These are phyloP conservation scores for Pseudomyrmex pallidus DNA, from an alignment of 1,140 invertebrate species.

Conservation along the genomic window DNA sequence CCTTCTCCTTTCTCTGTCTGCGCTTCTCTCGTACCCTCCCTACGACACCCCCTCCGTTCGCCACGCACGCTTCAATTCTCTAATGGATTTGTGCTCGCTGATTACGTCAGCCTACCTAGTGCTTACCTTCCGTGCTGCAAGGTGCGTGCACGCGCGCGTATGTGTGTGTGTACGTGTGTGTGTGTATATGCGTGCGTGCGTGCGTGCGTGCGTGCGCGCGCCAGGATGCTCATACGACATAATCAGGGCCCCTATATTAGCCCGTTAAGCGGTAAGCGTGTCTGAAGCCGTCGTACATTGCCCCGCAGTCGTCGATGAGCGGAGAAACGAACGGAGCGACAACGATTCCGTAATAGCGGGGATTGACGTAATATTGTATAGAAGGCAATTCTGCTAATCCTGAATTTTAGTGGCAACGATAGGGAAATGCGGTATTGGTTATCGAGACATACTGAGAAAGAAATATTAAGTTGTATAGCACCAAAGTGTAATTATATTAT, in stretches of 20 bases:
- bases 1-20: constrained; percentile 9
- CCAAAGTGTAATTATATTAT: not conserved
- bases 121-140: constrained; percentile 37
- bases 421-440: not conserved
- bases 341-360: constrained; percentile 24
- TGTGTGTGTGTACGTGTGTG: constrained; percentile 6
- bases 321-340: constrained; percentile 22
- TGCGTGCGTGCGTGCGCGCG: constrained; percentile 10
- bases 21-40: constrained; percentile 18
- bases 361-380: constrained; percentile 20
- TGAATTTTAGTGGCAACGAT: not conserved
- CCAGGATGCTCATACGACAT: constrained; percentile 64
- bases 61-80: constrained; percentile 69
- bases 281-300: constrained; percentile 63
- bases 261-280: constrained; percentile 64
- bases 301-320: not conserved
- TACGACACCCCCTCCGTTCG: constrained; percentile 8
- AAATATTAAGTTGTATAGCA: not conserved
- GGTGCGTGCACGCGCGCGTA: constrained; percentile 20
- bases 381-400: not conserved
- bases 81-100: constrained; percentile 75
- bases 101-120: constrained; percentile 63
- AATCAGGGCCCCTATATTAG: constrained; percentile 71
- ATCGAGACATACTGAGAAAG: not conserved
- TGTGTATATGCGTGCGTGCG: constrained; percentile 18